Evolutionary conservation across 2,888 invertebrate species (phyloP), one percentile per base, ranked within the genome.

Genomic region (Pyralis farinalis): DNA sequence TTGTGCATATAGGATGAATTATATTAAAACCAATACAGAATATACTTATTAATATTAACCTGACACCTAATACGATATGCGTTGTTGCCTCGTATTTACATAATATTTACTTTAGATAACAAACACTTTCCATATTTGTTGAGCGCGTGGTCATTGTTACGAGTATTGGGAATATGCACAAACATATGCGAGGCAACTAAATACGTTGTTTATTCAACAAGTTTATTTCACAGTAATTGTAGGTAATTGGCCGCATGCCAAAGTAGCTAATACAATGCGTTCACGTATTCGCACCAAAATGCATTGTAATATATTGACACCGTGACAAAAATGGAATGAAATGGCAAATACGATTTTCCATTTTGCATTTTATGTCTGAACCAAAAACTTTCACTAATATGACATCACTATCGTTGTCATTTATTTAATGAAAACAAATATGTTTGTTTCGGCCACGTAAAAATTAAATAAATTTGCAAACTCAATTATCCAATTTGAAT

Each of bases 211-310:
- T 30, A 20, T 37, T 30, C 21, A 21, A 7, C 28, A 32, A 5
- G 11, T 16, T 8, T 20, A 32, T 32, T 25, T 25, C 25, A 2
- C 9, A n/a, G 21, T 5, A 11, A 20, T 29, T 20, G 28, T 21
- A 37, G 10, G 22, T 8, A 30, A n/a, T 21, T 30, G 37, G 37
- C 37, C 12, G 30, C 9, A 5, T 30, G 37, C 30, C 37, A 37
- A 8, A 21, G 29, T 11, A 8, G 21, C 37, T 30, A 21, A 21
- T 12, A 28, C 21, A 21, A 21, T 25, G n/a, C 25, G 7, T 25
- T 25, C n/a, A n/a, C n/a, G 28, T 9, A 27, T 25, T 25, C 12
- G 27, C 28, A 29, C 29, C 40, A 40, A 40, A 36, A 30, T 25
- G 37, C 30, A 9, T 20, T 36, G 29, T 36, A 29, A 31, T 11